Evolutionary conservation across 37 sponge, comb jelly and placozoan genomes (phyloP).

Genomic region (Axinella damicornis): DNA sequence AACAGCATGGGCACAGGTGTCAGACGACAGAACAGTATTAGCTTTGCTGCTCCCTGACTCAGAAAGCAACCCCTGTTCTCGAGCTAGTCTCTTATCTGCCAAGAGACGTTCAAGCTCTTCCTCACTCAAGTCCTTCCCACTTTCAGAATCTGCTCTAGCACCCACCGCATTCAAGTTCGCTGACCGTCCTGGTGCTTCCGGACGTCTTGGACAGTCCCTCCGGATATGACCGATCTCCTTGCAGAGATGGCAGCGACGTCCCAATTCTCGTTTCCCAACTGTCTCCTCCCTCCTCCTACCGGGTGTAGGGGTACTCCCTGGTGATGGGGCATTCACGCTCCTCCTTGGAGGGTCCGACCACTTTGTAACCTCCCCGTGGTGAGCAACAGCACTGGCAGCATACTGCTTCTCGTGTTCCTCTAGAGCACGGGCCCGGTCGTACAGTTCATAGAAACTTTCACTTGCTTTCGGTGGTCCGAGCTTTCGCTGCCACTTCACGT

Average conservation of each 20-base stretch:
- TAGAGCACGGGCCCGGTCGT: constrained; percentile 3
- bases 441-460: constrained; percentile 5
- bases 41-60: no score
- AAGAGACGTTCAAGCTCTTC: background rate
- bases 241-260: background rate
- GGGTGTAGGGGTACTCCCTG: background rate
- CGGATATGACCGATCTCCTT: constrained; percentile 8
- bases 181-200: no score
- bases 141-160: no score
- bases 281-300: background rate
- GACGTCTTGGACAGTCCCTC: background rate
- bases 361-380: background rate
- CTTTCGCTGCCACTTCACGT: constrained; percentile 18
- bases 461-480: background rate
- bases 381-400: background rate
- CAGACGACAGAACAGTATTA: no score
- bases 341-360: background rate
- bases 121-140: no score
- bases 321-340: background rate
- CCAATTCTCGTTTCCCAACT: background rate
- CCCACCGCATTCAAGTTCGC: no score
- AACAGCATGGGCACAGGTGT: background rate
- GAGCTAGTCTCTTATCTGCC: background rate
- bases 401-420: constrained; percentile 16
- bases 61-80: background rate